A percentile compares a stretch with the other conserved stretches of the same genome.
These are phyloP conservation scores for Ametastegia equiseti DNA, from an alignment of 2,888 invertebrate genomes.

Conservation along the genomic window DNA sequence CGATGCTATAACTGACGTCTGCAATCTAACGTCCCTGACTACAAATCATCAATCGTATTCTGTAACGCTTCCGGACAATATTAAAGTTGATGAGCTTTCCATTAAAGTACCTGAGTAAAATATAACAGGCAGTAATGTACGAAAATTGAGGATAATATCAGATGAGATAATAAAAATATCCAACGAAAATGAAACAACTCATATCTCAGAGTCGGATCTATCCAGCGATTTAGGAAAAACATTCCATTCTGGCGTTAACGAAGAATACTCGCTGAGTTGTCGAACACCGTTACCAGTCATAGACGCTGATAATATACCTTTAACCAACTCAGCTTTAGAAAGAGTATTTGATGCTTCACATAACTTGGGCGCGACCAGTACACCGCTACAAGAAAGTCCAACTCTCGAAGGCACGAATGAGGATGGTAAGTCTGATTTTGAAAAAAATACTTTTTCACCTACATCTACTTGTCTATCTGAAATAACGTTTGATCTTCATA, in stretches of 20 bases:
- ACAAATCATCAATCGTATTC: background rate
- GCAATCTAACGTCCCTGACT: background rate
- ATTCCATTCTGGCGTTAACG: background rate
- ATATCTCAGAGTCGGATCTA: background rate
- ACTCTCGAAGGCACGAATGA: background rate
- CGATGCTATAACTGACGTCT: background rate
- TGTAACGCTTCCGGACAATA: background rate
- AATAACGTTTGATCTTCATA: background rate
- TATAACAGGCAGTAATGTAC: background rate
- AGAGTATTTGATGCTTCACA: background rate
- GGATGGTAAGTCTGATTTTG: conserved; percentile 8
- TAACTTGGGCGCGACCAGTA: conserved; percentile 9
- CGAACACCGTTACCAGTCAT: conserved; percentile 1
- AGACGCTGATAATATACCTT: background rate
- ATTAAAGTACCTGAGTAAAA: background rate
- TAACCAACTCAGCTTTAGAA: conserved; percentile 3
- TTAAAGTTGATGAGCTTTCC: background rate
- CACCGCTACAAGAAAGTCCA: conserved; percentile 13
- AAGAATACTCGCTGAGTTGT: background rate
- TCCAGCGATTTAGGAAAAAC: background rate
- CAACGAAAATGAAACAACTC: background rate
- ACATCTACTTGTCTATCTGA: background rate
- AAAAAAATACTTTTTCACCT: background rate
- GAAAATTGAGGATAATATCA: background rate
- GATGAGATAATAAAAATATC: background rate